These are phyloP conservation scores for Deilephila elpenor DNA, from an alignment of 2,888 invertebrate species.

Conservation along the genomic window DNA sequence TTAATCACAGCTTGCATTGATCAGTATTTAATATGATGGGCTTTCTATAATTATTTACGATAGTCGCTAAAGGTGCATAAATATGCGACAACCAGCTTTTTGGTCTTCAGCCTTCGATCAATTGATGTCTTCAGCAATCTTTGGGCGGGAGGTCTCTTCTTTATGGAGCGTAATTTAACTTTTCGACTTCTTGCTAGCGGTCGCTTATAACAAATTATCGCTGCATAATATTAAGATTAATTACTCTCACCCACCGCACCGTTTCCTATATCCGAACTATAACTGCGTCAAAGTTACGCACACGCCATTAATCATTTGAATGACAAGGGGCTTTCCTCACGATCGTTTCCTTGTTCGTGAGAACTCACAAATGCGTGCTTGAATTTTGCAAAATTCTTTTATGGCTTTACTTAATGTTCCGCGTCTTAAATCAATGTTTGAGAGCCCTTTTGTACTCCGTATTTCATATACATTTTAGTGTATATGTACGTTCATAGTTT, in stretches of 20 bases:
- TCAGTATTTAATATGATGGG: no score
- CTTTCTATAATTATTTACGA: no score
- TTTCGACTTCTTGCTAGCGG: no score
- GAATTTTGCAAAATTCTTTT: background rate
- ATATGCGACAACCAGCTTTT: no score
- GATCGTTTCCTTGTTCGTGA: background rate
- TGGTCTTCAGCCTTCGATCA: no score
- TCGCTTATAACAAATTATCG: slow-evolving; percentile 1
- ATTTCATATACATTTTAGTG: no score
- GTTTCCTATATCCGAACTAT: background rate
- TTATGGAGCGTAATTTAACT: no score
- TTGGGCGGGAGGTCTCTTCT: no score
- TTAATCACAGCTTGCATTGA: no score
- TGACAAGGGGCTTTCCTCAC: background rate
- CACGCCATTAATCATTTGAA: background rate
- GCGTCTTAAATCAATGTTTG: background rate
- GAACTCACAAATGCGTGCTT: background rate
- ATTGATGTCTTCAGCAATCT: no score
- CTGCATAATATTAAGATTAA: background rate
- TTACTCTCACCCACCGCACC: background rate
- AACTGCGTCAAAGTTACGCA: background rate
- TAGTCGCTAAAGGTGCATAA: no score
- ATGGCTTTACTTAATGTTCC: background rate
- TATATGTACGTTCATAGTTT: no score
- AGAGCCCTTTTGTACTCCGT: background rate